Evolutionary conservation across 1,140 invertebrate genomes (phyloP), one percentile per base, ranked within the genome.

Genomic region (Drosophila prosaltans): DNA sequence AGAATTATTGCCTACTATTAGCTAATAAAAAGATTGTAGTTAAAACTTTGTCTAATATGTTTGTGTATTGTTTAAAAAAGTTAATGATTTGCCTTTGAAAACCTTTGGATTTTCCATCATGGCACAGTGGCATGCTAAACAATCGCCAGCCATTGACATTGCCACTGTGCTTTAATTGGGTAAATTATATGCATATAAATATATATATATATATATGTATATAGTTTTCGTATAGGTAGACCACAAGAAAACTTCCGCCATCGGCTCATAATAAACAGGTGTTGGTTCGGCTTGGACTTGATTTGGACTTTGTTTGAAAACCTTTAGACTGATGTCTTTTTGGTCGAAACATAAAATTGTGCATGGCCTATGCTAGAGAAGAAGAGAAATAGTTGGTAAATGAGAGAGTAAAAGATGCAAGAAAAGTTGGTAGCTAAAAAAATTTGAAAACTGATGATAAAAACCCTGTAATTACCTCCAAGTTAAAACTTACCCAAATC

Each of bases 171-270:
- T 73, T 82, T 86, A 86, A 82, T 86, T 86, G 79, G 55, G 68
- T 36, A 45, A 63, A 78, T 51, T 51, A 51, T 51, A 51, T 16
- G 55, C 36, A 21, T 39, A 63, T 61, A 68, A 64, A 41, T 51
- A 40, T 30, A 65, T 67, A 54, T 30, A 65, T 67, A 54, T 39
- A 39, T 32, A 39, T 26, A 4, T 5, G 6, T 5, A 51, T 51
- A 51, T 6, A 48, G 16, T 24, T 16, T 26, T 51, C 24, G 21
- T 51, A 26, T 51, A 26, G 45, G 21, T 51, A 26, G 45, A 51
- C 77, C 77, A 70, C 84, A 80, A 83, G 69, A 80, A 76, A 74
- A 73, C 83, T 83, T 88, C 84, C 80, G 83, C 69, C 72, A 62
- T 26, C 51, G 69, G 55, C 62, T 26, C 7, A 51, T 21, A 26